phyloP scores from a whole-genome alignment of 2,888 invertebrate species.

The Drosophila niveifrons region DNA sequence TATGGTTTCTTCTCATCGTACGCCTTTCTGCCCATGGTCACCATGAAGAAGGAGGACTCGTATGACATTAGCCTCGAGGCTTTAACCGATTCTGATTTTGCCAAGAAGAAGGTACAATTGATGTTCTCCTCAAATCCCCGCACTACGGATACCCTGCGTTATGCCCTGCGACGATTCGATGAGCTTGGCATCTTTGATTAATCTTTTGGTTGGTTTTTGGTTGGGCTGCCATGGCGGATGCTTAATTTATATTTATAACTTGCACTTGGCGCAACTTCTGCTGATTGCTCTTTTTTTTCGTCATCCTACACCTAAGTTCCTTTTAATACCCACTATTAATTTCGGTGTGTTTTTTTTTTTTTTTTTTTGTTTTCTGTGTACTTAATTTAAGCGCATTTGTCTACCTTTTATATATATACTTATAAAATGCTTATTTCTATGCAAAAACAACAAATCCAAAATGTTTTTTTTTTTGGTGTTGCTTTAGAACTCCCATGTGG shows the following conservation, averaged over 20 bases:
- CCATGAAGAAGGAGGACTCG: slow-evolving; percentile 84
- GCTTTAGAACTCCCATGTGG: slow-evolving; percentile 95
- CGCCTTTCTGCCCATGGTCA: slow-evolving; percentile 84
- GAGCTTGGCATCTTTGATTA: slow-evolving; percentile 83
- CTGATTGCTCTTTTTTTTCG: slow-evolving; percentile 15
- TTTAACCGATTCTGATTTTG: slow-evolving; percentile 79
- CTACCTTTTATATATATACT: slow-evolving; percentile 13
- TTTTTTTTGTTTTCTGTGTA: slow-evolving; percentile 31
- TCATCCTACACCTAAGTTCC: slow-evolving; percentile 34
- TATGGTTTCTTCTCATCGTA: slow-evolving; percentile 84
- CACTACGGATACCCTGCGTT: slow-evolving; percentile 81
- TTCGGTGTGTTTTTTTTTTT: background rate
- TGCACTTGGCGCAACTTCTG: slow-evolving; percentile 26
- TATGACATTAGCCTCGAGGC: slow-evolving; percentile 83
- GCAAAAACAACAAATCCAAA: background rate
- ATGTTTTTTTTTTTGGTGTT: background rate
- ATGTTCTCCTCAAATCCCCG: slow-evolving; percentile 84
- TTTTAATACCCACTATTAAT: slow-evolving; percentile 14
- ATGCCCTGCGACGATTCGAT: slow-evolving; percentile 81
- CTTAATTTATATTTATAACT: slow-evolving; percentile 39
- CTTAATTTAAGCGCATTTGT: slow-evolving; percentile 43
- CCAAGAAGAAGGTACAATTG: slow-evolving; percentile 80
- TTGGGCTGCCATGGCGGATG: slow-evolving; percentile 7
- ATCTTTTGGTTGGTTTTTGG: slow-evolving; percentile 23
- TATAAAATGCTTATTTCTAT: slow-evolving; percentile 30